Evolutionary conservation across 2,888 invertebrate species (phyloP), one percentile per base, ranked within the genome.

Genomic region (Mesorhabditis sp.): DNA sequence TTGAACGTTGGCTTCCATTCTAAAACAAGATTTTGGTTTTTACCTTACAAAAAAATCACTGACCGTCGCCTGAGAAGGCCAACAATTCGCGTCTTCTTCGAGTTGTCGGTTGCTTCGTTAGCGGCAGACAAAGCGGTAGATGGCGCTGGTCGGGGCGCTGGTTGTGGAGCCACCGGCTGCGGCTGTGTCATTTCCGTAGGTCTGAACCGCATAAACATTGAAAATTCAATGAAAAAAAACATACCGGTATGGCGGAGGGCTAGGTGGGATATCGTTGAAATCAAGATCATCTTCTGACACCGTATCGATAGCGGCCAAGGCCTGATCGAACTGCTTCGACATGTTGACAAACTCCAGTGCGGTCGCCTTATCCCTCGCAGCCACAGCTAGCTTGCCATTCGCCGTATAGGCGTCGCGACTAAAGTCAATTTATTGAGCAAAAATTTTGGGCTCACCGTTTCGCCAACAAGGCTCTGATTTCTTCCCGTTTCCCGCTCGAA

Each of bases 251-350:
- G 82, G 81, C 7, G 76, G 79, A 4, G 83, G 83, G 0, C 78
- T 80, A 13, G 76, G 73, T 28, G 83, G 83, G 67, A 83, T 79
- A 43, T 82, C 83, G 13, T 62, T 73, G 62, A 81, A 65, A 68
- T 83, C 82, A 64, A 83, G 69, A 43, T 80, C 77, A 7, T 78
- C 80, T 4, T 72, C 80, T 2, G 70, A 69, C 6, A 71, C 76
- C 6, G 66, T 62, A 67, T 72, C 74, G 4, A 81, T 66, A 0
- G 78, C 81, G 5, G 72, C 71, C 58, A 80, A 74, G 4, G 80
- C 80, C 74, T 81, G 78, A 70, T 81, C 80, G 63, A 82, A 82
- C 69, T 75, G 70, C 68, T 81, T 78, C 6, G 79, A 76, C 66
- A 74, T 76, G 45, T 71, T 70, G 0, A 79, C 77, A 42, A 66